phyloP scores from a whole-genome alignment of 2,113 vertebrate species.

The Osmerus eperlanus region DNA sequence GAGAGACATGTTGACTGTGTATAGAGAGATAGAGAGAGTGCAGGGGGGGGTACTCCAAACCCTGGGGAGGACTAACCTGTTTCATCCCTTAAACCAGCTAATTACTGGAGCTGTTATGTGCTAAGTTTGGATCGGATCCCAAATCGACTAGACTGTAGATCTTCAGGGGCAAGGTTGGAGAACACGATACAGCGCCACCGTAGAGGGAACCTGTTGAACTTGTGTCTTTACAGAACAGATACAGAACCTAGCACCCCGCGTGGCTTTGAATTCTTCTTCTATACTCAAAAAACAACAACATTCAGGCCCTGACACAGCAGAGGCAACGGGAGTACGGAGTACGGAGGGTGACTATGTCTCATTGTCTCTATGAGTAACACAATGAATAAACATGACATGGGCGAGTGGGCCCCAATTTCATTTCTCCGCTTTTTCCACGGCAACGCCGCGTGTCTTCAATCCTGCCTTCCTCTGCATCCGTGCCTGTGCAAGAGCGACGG shows the following conservation, averaged over 20 bases:
- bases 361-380: conserved; percentile 18
- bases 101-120: too few relatives aligned
- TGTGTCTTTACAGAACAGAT: too few relatives aligned
- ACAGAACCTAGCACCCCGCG: background rate
- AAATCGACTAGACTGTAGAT: too few relatives aligned
- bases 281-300: too few relatives aligned
- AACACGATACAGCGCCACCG: too few relatives aligned
- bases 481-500: conserved; percentile 27
- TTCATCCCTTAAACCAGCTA: too few relatives aligned
- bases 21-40: background rate
- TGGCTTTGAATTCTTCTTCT: background rate
- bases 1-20: background rate
- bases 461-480: background rate
- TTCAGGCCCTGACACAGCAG: conserved; percentile 8
- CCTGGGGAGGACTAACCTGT: too few relatives aligned
- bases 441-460: conserved; percentile 35
- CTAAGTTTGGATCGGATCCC: too few relatives aligned
- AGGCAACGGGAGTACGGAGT: conserved; percentile 24
- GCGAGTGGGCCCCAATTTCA: conserved; percentile 37
- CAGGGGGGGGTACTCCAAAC: too few relatives aligned
- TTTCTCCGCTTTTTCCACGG: conserved; percentile 12
- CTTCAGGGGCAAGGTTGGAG: too few relatives aligned
- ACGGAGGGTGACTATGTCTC: background rate
- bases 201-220: too few relatives aligned
- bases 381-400: conserved; percentile 18